Percentiles rank a stretch among this genome's conserved stretches.
Conservation (phyloP, 1,140 invertebrate species). For the Drosophila nebulosa region DNA sequence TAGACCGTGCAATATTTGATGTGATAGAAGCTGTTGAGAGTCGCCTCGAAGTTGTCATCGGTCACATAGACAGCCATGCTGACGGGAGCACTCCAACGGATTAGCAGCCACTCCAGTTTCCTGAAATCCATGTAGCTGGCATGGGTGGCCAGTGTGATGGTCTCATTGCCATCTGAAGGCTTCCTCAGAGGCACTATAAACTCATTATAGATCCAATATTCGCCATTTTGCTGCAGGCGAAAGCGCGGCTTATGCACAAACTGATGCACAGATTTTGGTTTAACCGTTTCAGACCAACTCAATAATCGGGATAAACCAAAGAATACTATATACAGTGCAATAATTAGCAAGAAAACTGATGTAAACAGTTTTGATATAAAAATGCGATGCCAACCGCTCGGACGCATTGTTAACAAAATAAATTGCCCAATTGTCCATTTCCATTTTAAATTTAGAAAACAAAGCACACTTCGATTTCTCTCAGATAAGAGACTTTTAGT, state of each 20-base stretch:
- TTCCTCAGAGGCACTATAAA: constrained; percentile 4
- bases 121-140: constrained; percentile 21
- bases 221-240: constrained; percentile 33
- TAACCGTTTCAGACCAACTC: too few relatives aligned
- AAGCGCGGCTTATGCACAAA: background rate
- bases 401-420: constrained; percentile 10
- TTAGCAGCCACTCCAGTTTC: constrained; percentile 13
- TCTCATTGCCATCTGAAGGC: background rate
- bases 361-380: background rate
- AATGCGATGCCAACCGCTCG: background rate
- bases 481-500: too few relatives aligned
- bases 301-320: background rate
- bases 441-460: too few relatives aligned
- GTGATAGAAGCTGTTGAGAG: constrained; percentile 2
- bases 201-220: constrained; percentile 37
- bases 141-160: constrained; percentile 31
- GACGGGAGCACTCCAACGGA: constrained; percentile 38
- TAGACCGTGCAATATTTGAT: constrained; percentile 21
- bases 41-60: background rate
- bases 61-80: constrained; percentile 32
- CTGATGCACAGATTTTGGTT: too few relatives aligned
- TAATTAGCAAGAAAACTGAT: background rate
- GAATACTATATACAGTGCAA: background rate
- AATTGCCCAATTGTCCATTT: too few relatives aligned
- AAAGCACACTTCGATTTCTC: too few relatives aligned